Conservation (phyloP, 2,113 vertebrate species). For the Heptranchias perlo region DNA sequence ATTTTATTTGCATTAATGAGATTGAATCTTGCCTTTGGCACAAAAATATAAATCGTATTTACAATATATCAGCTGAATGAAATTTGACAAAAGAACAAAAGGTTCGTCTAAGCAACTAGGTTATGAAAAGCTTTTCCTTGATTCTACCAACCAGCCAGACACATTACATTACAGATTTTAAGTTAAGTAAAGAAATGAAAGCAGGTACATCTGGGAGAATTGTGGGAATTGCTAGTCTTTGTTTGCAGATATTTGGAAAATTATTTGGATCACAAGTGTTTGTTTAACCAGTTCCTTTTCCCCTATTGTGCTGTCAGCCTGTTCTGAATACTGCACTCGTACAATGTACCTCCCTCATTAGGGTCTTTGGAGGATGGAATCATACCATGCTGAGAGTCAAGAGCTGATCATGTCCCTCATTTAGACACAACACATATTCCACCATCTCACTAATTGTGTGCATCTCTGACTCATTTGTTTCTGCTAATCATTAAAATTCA, state of each 20-base stretch:
- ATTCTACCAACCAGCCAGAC: neutral
- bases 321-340: slow-evolving; percentile 45
- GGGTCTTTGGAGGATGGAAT: slow-evolving; percentile 66
- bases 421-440: slow-evolving; percentile 76
- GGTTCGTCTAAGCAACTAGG: neutral
- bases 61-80: neutral
- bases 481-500: slow-evolving; percentile 70
- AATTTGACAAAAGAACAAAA: neutral
- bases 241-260: slow-evolving; percentile 1
- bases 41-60: neutral
- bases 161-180: neutral
- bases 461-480: slow-evolving; percentile 75
- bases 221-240: neutral
- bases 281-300: slow-evolving; percentile 50
- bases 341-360: slow-evolving; percentile 69
- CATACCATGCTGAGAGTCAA: slow-evolving; percentile 71
- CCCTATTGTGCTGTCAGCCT: slow-evolving; percentile 59
- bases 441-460: slow-evolving; percentile 74
- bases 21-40: neutral
- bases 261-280: neutral
- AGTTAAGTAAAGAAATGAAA: neutral
- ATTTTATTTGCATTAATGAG: slow-evolving; percentile 5
- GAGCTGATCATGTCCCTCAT: slow-evolving; percentile 78
- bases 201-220: neutral
- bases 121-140: neutral